These are phyloP conservation scores for Apamea crenata DNA, from an alignment of 2,888 invertebrate species.

Conservation along the genomic window DNA sequence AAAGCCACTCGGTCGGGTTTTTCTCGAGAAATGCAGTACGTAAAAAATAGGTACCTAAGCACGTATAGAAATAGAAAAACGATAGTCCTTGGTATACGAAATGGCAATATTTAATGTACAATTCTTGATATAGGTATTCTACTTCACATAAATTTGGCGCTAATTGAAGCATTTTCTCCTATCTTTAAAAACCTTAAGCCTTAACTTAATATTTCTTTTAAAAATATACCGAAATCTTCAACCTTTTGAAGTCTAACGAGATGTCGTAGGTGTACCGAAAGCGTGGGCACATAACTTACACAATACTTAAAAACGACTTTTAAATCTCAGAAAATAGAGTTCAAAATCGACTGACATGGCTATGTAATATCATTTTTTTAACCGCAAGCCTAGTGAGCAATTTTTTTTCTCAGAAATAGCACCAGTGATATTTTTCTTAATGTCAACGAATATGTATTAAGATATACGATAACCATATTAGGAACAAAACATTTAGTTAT, in stretches of 20 bases:
- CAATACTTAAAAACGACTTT: not conserved
- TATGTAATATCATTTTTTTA: slow-evolving; percentile 19
- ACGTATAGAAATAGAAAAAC: slow-evolving; percentile 38
- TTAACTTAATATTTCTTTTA: slow-evolving; percentile 17
- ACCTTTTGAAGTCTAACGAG: slow-evolving; percentile 23
- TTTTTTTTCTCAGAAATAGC: slow-evolving; percentile 51
- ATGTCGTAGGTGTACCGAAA: slow-evolving; percentile 40
- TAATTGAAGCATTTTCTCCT: not conserved
- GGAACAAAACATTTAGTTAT: slow-evolving; percentile 30
- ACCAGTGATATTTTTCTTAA: slow-evolving; percentile 36
- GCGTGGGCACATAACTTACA: slow-evolving; percentile 41
- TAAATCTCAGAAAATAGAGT: not conserved
- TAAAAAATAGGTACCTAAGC: slow-evolving; percentile 22
- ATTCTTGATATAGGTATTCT: not conserved
- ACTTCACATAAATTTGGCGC: not conserved
- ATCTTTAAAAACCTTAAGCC: not conserved
- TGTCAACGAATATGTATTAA: slow-evolving; percentile 41
- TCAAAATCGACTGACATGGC: slow-evolving; percentile 27
- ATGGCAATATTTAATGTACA: slow-evolving; percentile 5
- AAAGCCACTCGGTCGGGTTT: slow-evolving; percentile 55
- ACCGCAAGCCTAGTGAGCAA: slow-evolving; percentile 40
- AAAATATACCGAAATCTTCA: slow-evolving; percentile 18
- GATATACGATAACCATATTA: slow-evolving; percentile 46
- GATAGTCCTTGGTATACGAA: slow-evolving; percentile 36
- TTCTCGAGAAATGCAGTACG: slow-evolving; percentile 59